Conservation (phyloP, 2,797 vertebrate genomes). For the Lagocephalus sceleratus region DNA sequence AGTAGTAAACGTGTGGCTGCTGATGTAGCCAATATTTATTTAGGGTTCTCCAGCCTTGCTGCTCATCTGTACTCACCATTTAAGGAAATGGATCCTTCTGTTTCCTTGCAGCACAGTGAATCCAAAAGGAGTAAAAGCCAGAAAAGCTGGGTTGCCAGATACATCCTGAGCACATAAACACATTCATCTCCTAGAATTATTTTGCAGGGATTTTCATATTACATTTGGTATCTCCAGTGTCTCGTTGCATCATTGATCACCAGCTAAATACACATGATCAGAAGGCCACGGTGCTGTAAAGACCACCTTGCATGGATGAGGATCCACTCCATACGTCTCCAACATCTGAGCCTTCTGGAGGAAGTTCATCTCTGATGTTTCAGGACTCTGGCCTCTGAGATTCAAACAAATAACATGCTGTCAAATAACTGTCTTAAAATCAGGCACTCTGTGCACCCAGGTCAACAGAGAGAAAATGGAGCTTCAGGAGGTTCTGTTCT, state of each 20-base stretch:
- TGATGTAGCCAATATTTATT: too few relatives aligned
- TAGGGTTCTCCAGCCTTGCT: background rate
- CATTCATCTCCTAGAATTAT: constrained; percentile 1
- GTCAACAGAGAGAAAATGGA: too few relatives aligned
- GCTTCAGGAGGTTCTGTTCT: too few relatives aligned
- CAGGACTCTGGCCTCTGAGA: constrained; percentile 87
- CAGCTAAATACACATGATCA: background rate
- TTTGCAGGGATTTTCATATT: too few relatives aligned
- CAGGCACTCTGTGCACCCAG: too few relatives aligned
- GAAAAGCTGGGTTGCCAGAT: constrained; percentile 93
- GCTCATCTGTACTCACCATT: constrained; percentile 82
- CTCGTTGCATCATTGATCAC: background rate
- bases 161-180: constrained; percentile 81
- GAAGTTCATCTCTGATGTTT: constrained; percentile 93
- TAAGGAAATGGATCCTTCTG: constrained; percentile 94
- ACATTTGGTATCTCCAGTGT: too few relatives aligned
- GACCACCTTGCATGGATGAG: constrained; percentile 95
- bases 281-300: background rate
- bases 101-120: constrained; percentile 98
- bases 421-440: background rate
- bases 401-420: background rate
- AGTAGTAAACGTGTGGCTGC: background rate
- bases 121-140: constrained; percentile 96
- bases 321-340: constrained; percentile 97
- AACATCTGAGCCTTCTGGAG: constrained; percentile 94